Percentiles rank a stretch among this genome's conserved stretches.
Evolutionary conservation across 2,113 vertebrate genomes (phyloP).

Genomic region (Calonectris borealis): DNA sequence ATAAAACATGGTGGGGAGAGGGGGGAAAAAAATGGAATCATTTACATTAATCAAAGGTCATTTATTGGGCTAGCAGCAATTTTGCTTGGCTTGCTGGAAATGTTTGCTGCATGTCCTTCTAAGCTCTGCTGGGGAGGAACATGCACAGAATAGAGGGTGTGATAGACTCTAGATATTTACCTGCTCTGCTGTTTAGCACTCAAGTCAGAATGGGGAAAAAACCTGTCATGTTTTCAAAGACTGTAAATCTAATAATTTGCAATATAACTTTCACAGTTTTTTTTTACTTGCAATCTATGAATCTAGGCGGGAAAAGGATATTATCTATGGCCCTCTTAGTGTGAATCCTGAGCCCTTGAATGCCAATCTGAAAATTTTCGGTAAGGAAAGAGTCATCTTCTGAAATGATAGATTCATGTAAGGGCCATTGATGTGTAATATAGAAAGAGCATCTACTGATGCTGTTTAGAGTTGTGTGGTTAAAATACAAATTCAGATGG

Average conservation of each 20-base stretch:
- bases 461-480: neutral
- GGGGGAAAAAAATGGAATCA: neutral
- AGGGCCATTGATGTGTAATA: neutral
- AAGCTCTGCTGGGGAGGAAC: neutral
- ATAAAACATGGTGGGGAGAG: neutral
- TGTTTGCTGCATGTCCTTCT: neutral
- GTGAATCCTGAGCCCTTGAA: neutral
- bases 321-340: neutral
- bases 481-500: neutral
- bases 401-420: neutral
- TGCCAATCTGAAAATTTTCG: neutral
- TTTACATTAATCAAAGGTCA: neutral
- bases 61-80: neutral
- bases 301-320: neutral
- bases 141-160: neutral
- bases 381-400: neutral
- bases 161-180: neutral
- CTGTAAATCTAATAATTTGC: neutral
- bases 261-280: neutral
- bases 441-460: neutral
- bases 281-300: slow-evolving; percentile 1
- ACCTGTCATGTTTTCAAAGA: neutral
- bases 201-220: neutral
- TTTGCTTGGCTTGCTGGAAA: neutral
- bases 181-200: neutral